Conservation (phyloP, 1,140 invertebrate genomes). For the Limonius californicus region DNA sequence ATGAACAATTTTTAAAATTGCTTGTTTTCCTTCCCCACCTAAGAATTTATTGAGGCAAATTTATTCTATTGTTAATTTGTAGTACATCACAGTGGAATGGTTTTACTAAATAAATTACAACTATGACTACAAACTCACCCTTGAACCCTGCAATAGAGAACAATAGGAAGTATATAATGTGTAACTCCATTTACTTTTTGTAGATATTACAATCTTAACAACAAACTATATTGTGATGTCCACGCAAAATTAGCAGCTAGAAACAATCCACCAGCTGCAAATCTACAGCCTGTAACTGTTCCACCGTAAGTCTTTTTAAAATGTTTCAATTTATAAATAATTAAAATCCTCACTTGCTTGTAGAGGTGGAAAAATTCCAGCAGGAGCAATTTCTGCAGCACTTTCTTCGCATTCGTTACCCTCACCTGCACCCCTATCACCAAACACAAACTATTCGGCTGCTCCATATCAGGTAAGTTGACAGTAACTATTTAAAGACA, state of each 20-base stretch:
- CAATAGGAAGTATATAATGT: too few relatives aligned
- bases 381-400: slow-evolving; percentile 62
- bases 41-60: too few relatives aligned
- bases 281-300: slow-evolving; percentile 73
- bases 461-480: slow-evolving; percentile 42
- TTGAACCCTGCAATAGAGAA: too few relatives aligned
- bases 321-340: neutral
- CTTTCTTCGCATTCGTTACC: slow-evolving; percentile 50
- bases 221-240: slow-evolving; percentile 94
- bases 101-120: too few relatives aligned
- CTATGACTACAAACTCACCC: too few relatives aligned
- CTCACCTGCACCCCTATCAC: slow-evolving; percentile 52
- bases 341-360: neutral
- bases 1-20: too few relatives aligned
- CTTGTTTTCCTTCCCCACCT: too few relatives aligned
- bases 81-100: too few relatives aligned
- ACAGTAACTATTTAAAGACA: too few relatives aligned
- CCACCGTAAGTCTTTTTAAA: slow-evolving; percentile 64
- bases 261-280: slow-evolving; percentile 71
- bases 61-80: too few relatives aligned
- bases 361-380: slow-evolving; percentile 57
- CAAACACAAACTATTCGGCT: slow-evolving; percentile 44
- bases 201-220: slow-evolving; percentile 88
- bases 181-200: slow-evolving; percentile 21
- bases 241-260: slow-evolving; percentile 87